phyloP scores from a whole-genome alignment of 2,113 vertebrate species.

The Myrmecobius fasciatus region DNA sequence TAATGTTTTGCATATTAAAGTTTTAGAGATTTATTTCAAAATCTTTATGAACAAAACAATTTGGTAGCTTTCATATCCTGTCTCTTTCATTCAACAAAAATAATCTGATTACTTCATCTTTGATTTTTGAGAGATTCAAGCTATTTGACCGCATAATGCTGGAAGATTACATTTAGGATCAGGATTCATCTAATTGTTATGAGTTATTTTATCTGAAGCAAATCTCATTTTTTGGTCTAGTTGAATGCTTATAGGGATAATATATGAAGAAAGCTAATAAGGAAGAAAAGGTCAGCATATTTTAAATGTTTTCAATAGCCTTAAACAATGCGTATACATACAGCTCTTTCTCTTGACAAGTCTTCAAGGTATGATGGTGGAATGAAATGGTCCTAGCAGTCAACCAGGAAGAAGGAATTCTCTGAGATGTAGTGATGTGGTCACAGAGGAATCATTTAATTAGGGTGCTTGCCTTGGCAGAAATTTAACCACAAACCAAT shows the following conservation, averaged over 20 bases:
- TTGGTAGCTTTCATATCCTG: neutral
- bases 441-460: neutral
- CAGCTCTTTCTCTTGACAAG: neutral
- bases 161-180: slow-evolving; percentile 30
- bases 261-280: neutral
- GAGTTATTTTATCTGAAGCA: neutral
- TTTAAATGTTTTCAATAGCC: neutral
- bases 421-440: neutral
- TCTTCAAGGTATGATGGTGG: neutral
- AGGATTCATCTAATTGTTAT: neutral
- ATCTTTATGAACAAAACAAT: neutral
- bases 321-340: neutral
- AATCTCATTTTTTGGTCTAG: neutral
- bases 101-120: neutral
- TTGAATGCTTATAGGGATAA: neutral
- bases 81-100: neutral
- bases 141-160: neutral
- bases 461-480: neutral
- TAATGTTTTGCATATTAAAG: neutral
- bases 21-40: slow-evolving; percentile 13
- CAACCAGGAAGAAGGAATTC: neutral
- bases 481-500: neutral
- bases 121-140: neutral
- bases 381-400: neutral
- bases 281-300: neutral